Evolutionary conservation across 2,797 vertebrate genomes (phyloP).

Genomic region (Tokudaia tokunoshimensis): DNA sequence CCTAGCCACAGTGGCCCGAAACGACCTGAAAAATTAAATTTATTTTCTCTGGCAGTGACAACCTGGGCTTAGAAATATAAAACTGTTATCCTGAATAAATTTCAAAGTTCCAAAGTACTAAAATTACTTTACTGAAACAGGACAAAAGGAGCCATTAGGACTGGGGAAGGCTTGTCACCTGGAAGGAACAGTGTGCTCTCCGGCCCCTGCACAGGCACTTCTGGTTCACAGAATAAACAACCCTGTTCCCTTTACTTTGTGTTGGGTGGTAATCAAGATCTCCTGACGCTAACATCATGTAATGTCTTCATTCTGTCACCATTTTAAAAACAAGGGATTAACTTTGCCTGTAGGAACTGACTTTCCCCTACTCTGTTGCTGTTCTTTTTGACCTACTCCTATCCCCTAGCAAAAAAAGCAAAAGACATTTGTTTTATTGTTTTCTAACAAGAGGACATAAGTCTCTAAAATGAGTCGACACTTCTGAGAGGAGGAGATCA

Average conservation of each 20-base stretch:
- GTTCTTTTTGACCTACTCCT: constrained; percentile 60
- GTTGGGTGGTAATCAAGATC: constrained; percentile 77
- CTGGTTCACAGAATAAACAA: constrained; percentile 85
- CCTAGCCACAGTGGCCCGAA: constrained; percentile 84
- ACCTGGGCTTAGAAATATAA: constrained; percentile 89
- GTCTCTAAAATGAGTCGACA: constrained; percentile 21
- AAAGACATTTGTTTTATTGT: constrained; percentile 46
- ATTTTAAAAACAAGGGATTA: constrained; percentile 60
- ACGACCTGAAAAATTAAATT: constrained; percentile 86
- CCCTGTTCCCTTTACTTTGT: constrained; percentile 69
- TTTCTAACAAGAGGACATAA: constrained; percentile 23
- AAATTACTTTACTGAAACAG: constrained; percentile 87
- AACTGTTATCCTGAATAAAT: constrained; percentile 88
- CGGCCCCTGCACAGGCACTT: constrained; percentile 77
- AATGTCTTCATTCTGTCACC: constrained; percentile 54
- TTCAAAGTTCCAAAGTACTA: constrained; percentile 88
- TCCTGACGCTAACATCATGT: constrained; percentile 57
- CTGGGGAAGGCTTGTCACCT: constrained; percentile 83
- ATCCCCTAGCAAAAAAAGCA: neutral
- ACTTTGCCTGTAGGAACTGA: constrained; percentile 59
- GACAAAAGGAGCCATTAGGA: constrained; percentile 88
- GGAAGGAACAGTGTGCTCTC: constrained; percentile 87
- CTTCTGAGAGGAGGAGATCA: neutral
- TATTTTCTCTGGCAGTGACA: constrained; percentile 91
- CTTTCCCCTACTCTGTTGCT: constrained; percentile 49